phyloP scores from a whole-genome alignment of 2,888 invertebrate genomes.

The Rhingia campestris region DNA sequence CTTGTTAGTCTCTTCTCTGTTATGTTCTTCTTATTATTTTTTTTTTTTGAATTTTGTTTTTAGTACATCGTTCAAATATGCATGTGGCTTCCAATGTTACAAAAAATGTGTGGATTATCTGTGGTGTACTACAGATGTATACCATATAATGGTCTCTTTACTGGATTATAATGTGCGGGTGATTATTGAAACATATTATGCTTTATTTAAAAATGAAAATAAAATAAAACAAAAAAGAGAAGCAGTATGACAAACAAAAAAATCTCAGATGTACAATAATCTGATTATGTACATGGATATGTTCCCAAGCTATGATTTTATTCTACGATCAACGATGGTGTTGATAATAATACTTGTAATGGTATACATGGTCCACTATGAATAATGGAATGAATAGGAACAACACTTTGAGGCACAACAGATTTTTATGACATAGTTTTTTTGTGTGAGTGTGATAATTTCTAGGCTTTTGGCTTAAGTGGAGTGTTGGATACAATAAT shows the following conservation, averaged over 20 bases:
- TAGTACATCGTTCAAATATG: slow-evolving; percentile 59
- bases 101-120: slow-evolving; percentile 62
- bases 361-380: slow-evolving; percentile 46
- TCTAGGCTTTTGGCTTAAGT: not conserved
- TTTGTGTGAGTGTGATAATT: not conserved
- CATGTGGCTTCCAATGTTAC: slow-evolving; percentile 59
- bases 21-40: slow-evolving; percentile 54
- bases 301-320: not conserved
- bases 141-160: slow-evolving; percentile 51
- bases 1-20: slow-evolving; percentile 36
- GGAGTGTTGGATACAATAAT: too few relatives aligned
- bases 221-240: slow-evolving; percentile 42
- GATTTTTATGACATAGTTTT: not conserved
- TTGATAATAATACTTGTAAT: slow-evolving; percentile 30
- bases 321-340: slow-evolving; percentile 24
- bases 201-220: slow-evolving; percentile 63
- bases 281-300: slow-evolving; percentile 50
- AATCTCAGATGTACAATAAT: slow-evolving; percentile 49
- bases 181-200: slow-evolving; percentile 73
- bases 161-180: slow-evolving; percentile 71
- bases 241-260: slow-evolving; percentile 46
- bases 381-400: slow-evolving; percentile 36
- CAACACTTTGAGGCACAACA: slow-evolving; percentile 17
- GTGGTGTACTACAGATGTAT: slow-evolving; percentile 56
- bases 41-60: slow-evolving; percentile 45